Evolutionary conservation across 2,888 invertebrate species (phyloP), one percentile per base, ranked within the genome.

Genomic region (Anagyrus pseudococci): DNA sequence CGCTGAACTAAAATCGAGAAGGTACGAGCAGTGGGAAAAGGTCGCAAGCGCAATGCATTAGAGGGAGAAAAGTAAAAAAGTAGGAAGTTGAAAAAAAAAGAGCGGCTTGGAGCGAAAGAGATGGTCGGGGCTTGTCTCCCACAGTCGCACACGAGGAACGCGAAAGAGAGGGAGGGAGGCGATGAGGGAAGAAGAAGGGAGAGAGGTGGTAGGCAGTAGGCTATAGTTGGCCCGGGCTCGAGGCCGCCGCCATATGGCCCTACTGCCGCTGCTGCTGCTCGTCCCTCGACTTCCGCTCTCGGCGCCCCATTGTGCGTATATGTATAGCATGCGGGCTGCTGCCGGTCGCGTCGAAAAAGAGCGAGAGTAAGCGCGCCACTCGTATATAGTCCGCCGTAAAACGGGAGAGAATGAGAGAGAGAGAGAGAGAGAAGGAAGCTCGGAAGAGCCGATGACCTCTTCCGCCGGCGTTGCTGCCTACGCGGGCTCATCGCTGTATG

Each of bases 231-330:
- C 43, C 54, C 60, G 15, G 33, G 33, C 33, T 37, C n/a, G n/a
- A n/a, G n/a, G 33, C 33, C 20, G 44, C 19, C 26, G 64, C 64
- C 64, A 64, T 64, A 64, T 64, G 64, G 64, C 59, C 64, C 64
- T 55, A 15, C 20, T 17, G 3, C 4, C 19, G 3, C 50, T 59
- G 52, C 60, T 60, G 53, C 22, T 37, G 49, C 26, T 53, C 26
- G 49, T 53, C 64, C 64, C 60, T 60, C 60, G 44, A 61, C 64
- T 64, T 64, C 64, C 60, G 64, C 49, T 64, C 19, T 50, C 58
- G 48, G 23, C 43, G 25, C 23, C 22, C 26, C 44, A 44, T 60
- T 59, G 47, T 59, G 29, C 43, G 8, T 43, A 15, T 37, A 15
- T 15, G 33, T 2, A 4, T 10, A 10, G 8, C 33, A 37, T 37